phyloP scores from a whole-genome alignment of 2,113 vertebrate genomes.

The Accipiter virgatus region DNA sequence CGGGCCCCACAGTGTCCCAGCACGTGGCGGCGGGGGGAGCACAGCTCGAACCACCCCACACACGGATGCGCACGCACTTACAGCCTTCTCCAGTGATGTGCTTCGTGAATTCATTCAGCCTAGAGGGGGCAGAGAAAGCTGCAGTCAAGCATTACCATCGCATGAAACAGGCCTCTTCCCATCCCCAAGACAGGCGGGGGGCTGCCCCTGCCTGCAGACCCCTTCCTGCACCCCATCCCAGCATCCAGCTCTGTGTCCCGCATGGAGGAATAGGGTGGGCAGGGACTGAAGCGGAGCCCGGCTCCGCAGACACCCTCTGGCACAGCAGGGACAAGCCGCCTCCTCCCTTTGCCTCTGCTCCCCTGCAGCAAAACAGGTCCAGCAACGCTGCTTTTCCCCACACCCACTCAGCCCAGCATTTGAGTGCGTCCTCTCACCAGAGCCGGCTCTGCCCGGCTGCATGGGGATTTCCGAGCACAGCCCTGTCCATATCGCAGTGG shows the following conservation, averaged over 20 bases:
- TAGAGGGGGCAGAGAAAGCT: conserved; percentile 38
- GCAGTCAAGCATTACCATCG: rapidly evolving
- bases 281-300: rapidly evolving
- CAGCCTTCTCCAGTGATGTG: conserved; percentile 89
- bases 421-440: background rate
- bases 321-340: background rate
- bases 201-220: background rate
- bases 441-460: background rate
- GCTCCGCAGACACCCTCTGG: background rate
- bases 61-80: conserved; percentile 75
- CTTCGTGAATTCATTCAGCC: conserved; percentile 96
- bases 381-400: background rate
- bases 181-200: background rate
- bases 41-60: background rate
- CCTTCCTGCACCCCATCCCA: background rate
- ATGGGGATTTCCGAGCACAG: background rate
- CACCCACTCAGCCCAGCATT: rapidly evolving
- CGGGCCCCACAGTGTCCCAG: background rate
- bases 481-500: rapidly evolving
- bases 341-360: background rate
- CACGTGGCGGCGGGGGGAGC: rapidly evolving
- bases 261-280: rapidly evolving
- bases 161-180: background rate
- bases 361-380: background rate
- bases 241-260: rapidly evolving